Evolutionary conservation across 2,113 vertebrate species (phyloP).

Genomic region (Hemiprocne comata): DNA sequence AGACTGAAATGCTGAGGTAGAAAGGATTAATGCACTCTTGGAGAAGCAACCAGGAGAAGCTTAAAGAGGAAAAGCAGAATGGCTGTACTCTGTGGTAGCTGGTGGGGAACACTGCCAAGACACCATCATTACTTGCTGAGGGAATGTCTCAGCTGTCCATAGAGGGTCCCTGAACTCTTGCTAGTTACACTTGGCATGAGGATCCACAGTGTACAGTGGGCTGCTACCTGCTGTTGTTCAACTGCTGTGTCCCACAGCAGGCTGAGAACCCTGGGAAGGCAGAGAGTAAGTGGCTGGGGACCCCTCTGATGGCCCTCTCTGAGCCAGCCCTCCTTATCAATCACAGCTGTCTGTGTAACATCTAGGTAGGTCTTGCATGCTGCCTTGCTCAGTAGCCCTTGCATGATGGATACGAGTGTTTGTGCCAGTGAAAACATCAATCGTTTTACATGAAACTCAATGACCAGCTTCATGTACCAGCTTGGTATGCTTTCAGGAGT

Average conservation of each 20-base stretch:
- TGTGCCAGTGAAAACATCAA: slow-evolving; percentile 28
- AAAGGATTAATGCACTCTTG: not conserved
- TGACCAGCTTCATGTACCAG: slow-evolving; percentile 2
- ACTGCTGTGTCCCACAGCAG: not conserved
- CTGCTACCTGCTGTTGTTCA: not conserved
- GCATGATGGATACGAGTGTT: not conserved
- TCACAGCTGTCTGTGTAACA: not conserved
- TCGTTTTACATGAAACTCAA: not conserved
- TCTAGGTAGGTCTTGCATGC: not conserved
- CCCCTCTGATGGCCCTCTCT: too few species aligned
- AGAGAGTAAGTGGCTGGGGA: not conserved
- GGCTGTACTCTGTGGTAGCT: not conserved
- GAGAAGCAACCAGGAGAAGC: not conserved
- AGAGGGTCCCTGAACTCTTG: not conserved
- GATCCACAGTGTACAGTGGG: not conserved
- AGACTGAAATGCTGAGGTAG: not conserved
- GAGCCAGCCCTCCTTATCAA: not conserved
- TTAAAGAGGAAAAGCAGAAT: not conserved
- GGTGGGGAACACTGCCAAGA: not conserved
- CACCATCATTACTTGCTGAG: not conserved
- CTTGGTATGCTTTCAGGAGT: slow-evolving; percentile 16
- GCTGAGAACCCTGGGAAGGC: not conserved
- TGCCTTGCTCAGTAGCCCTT: not conserved
- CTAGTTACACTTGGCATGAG: not conserved
- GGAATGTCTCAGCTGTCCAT: not conserved